Evolutionary conservation across 2,113 vertebrate species (phyloP), one percentile per base, ranked within the genome.

Genomic region (Oryzias celebensis): DNA sequence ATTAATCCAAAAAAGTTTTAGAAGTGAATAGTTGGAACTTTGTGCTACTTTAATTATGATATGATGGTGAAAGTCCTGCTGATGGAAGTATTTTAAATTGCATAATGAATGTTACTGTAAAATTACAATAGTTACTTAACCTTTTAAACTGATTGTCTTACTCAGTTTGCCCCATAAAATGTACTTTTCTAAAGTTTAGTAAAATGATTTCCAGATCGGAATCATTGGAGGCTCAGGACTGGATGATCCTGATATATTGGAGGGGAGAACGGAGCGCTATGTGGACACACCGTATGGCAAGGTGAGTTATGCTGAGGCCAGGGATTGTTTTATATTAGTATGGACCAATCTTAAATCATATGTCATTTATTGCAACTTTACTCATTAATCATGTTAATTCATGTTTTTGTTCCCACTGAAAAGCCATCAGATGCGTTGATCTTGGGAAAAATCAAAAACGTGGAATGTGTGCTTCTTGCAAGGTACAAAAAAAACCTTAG

Each of bases 201-300:
- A 8, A 17, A 14, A 49, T 51, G 18, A 53, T 22, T 49, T 1
- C 64, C 10, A 99, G 97, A 95, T 99, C 66, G 97, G 96, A 78
- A 97, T 99, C 79, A 97, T 99, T 43, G 95, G 96, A 75, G 97
- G 97, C 63, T 97, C 96, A 41, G 97, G 97, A 41, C 89, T 99
- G 60, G 93, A 96, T 84, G 96, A 98, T 83, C 95, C 95, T 0
- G 97, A 98, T 77, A 98, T 98, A 73, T 84, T 99, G 78, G 96
- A 98, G 86, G 94, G 92, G 90, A 94, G 96, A 84, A 94, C 88
- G 4, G 97, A 98, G 86, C 95, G 94, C 58, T 95, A 94, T 36
- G 94, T 99, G 20, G 94, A 96, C 71, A 99, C 97, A 1, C 96
- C 97, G 0, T 99, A 92, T 76, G 97, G 97, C 87, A 98, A 98